These are phyloP conservation scores for Apamea crenata DNA, from an alignment of 2,888 invertebrate species.

Conservation along the genomic window DNA sequence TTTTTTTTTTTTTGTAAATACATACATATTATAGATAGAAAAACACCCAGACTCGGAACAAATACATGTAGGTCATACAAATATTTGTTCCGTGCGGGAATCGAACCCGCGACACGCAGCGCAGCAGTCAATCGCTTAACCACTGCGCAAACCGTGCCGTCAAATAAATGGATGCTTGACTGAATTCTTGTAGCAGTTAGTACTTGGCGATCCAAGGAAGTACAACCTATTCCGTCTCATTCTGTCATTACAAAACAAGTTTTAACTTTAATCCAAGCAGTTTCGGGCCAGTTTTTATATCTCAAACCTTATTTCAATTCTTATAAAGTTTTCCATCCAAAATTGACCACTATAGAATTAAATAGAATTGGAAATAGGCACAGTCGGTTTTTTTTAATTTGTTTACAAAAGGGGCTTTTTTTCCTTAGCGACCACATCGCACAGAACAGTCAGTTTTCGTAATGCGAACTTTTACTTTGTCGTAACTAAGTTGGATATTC, in stretches of 20 bases:
- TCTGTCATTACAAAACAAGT: not conserved
- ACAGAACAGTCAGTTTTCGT: not conserved
- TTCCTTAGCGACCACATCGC: not conserved
- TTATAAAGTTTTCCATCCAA: not conserved
- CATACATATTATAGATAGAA: too few relatives aligned
- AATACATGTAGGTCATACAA: too few relatives aligned
- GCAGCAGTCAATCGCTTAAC: too few relatives aligned
- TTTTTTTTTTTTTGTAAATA: too few relatives aligned
- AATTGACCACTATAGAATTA: not conserved
- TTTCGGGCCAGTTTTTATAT: not conserved
- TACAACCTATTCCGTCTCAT: not conserved
- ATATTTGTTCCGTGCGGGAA: too few relatives aligned
- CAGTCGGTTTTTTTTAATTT: not conserved
- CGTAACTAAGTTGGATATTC: not conserved
- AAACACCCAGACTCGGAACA: too few relatives aligned
- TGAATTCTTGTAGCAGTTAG: not conserved
- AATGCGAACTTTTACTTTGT: not conserved
- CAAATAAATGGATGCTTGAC: not conserved
- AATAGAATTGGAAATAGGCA: not conserved
- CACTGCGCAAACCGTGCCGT: too few relatives aligned
- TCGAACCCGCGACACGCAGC: too few relatives aligned
- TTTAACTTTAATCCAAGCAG: too few relatives aligned
- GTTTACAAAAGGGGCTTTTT: not conserved
- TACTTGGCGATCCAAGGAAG: not conserved
- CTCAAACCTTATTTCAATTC: not conserved